phyloP scores from a whole-genome alignment of 2,113 vertebrate genomes.

The Verasper variegatus region DNA sequence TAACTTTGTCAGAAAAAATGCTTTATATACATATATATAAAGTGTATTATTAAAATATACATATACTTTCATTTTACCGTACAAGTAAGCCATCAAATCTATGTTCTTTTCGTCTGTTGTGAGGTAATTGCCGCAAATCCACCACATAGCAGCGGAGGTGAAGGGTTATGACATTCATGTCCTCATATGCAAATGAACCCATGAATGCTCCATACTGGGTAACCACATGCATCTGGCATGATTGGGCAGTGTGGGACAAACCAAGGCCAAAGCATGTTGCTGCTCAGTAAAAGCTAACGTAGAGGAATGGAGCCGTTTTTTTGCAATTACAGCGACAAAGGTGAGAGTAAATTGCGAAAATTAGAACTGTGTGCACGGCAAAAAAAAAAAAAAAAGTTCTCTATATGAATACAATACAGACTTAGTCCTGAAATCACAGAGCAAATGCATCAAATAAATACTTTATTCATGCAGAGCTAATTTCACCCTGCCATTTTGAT shows the following conservation, averaged over 20 bases:
- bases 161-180: conserved; percentile 58
- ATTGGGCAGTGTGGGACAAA: conserved; percentile 74
- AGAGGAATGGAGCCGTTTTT: conserved; percentile 50
- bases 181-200: conserved; percentile 77
- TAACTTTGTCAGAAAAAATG: too few species aligned
- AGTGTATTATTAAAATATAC: not conserved
- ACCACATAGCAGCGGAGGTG: conserved; percentile 26
- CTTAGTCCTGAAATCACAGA: conserved; percentile 69
- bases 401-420: conserved; percentile 48
- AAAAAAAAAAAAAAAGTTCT: conserved; percentile 20
- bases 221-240: conserved; percentile 73
- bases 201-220: conserved; percentile 72
- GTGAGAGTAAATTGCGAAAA: conserved; percentile 68
- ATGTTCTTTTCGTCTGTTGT: conserved; percentile 54
- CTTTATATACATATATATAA: too few species aligned
- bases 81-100: conserved; percentile 53
- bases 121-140: conserved; percentile 64
- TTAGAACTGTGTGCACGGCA: conserved; percentile 35
- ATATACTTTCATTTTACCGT: conserved; percentile 20
- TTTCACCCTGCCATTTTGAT: conserved; percentile 81
- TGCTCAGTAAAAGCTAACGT: conserved; percentile 80
- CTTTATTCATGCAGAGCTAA: conserved; percentile 79
- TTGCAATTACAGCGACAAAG: conserved; percentile 77
- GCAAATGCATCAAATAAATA: conserved; percentile 76
- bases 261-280: conserved; percentile 70